Conservation (phyloP, 2,888 invertebrate species). For the Vesta saturnalis region DNA sequence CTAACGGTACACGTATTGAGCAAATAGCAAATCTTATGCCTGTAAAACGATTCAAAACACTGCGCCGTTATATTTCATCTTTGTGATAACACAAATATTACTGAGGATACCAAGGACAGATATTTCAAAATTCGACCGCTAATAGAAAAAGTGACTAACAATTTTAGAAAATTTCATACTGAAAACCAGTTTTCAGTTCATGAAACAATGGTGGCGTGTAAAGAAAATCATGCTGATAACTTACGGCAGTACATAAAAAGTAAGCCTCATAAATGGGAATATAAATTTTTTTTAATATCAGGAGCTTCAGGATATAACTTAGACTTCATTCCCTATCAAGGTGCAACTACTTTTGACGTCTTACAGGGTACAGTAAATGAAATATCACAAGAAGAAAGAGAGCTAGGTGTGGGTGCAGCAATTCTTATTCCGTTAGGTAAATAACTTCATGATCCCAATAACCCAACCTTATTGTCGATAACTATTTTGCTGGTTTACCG, state of each 20-base stretch:
- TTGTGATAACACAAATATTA: conserved; percentile 21
- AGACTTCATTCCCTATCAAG: conserved; percentile 36
- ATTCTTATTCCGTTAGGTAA: conserved; percentile 27
- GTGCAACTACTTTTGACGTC: conserved; percentile 26
- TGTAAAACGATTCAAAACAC: conserved; percentile 48
- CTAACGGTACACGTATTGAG: conserved; percentile 19
- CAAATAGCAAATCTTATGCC: conserved; percentile 48
- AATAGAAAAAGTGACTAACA: conserved; percentile 43
- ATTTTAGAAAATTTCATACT: conserved; percentile 20
- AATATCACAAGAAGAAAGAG: neutral
- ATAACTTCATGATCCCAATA: conserved; percentile 24
- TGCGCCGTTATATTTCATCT: conserved; percentile 33
- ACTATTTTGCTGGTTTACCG: conserved; percentile 44
- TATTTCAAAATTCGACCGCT: too few species aligned
- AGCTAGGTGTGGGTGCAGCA: neutral
- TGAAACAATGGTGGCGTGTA: conserved; percentile 26
- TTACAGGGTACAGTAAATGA: neutral
- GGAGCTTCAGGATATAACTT: conserved; percentile 33
- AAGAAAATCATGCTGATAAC: conserved; percentile 27
- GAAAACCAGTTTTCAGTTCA: conserved; percentile 31
- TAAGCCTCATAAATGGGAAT: too few species aligned
- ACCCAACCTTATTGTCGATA: conserved; percentile 21
- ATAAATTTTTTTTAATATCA: conserved; percentile 35
- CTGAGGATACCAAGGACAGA: conserved; percentile 45
- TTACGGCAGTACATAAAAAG: too few species aligned